Conservation (phyloP, 2,113 vertebrate genomes). For the Chelonoidis abingdonii region DNA sequence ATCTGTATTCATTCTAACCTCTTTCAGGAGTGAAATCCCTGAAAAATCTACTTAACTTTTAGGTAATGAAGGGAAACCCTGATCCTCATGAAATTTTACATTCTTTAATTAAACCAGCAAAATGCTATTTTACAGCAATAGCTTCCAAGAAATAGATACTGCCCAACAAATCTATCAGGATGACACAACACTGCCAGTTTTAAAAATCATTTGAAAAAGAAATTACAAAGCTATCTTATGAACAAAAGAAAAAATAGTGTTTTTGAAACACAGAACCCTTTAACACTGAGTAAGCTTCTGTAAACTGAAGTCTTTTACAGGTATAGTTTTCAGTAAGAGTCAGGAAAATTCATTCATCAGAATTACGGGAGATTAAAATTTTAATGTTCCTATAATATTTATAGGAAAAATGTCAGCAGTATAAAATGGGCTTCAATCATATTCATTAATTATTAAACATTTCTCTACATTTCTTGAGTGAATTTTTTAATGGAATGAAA, state of each 20-base stretch:
- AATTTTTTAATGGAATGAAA: constrained; percentile 83
- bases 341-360: constrained; percentile 82
- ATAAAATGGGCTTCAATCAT: constrained; percentile 81
- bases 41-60: not conserved
- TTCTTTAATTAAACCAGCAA: constrained; percentile 6
- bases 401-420: constrained; percentile 75
- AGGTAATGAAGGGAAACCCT: not conserved
- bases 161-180: not conserved
- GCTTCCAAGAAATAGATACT: not conserved
- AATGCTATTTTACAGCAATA: not conserved
- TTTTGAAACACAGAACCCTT: constrained; percentile 48
- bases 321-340: constrained; percentile 79
- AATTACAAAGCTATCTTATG: constrained; percentile 42
- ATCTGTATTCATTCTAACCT: not conserved
- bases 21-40: not conserved
- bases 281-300: constrained; percentile 59
- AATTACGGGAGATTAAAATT: constrained; percentile 79
- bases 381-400: constrained; percentile 84
- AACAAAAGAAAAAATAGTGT: constrained; percentile 57
- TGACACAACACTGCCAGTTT: not conserved
- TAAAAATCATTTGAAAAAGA: constrained; percentile 43
- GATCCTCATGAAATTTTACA: not conserved
- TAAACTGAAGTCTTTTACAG: constrained; percentile 71
- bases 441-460: constrained; percentile 85
- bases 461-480: constrained; percentile 83